Conservation (phyloP, 2,113 vertebrate species). For the Scortum barcoo region DNA sequence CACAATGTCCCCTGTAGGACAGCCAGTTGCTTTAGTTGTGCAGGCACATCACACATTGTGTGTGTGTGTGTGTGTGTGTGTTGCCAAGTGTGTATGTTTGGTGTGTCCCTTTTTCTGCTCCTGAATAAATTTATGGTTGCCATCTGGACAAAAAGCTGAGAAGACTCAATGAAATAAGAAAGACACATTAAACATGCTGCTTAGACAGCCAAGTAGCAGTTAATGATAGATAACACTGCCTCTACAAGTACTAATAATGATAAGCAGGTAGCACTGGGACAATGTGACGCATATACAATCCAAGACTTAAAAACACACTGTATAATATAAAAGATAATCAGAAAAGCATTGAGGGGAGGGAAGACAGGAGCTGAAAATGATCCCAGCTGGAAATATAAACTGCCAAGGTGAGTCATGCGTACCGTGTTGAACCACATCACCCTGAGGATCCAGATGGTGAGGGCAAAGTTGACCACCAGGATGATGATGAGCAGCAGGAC, state of each 20-base stretch:
- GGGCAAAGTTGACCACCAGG: slow-evolving; percentile 93
- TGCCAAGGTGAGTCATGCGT: slow-evolving; percentile 63
- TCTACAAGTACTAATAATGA: slow-evolving; percentile 4
- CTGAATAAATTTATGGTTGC: slow-evolving; percentile 61
- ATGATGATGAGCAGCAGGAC: slow-evolving; percentile 93
- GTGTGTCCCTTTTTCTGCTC: slow-evolving; percentile 17
- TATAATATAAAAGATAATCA: background rate
- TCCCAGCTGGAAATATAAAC: slow-evolving; percentile 2
- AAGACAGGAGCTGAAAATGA: background rate
- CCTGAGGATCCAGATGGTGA: slow-evolving; percentile 97
- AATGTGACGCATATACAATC: background rate
- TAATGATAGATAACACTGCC: slow-evolving; percentile 15
- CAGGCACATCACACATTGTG: background rate
- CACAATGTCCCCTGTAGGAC: background rate
- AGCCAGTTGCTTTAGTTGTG: background rate
- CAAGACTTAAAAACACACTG: too few relatives aligned
- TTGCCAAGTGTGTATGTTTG: slow-evolving; percentile 9
- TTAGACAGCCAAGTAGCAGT: slow-evolving; percentile 33
- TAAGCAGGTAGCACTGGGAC: background rate
- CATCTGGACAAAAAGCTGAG: slow-evolving; percentile 65
- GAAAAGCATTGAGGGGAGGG: background rate
- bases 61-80: background rate
- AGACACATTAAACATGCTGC: slow-evolving; percentile 28
- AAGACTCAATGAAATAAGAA: slow-evolving; percentile 42
- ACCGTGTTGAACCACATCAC: slow-evolving; percentile 99